These are phyloP conservation scores for Gobionotothen gibberifrons DNA, from an alignment of 2,797 vertebrate genomes.

Conservation along the genomic window DNA sequence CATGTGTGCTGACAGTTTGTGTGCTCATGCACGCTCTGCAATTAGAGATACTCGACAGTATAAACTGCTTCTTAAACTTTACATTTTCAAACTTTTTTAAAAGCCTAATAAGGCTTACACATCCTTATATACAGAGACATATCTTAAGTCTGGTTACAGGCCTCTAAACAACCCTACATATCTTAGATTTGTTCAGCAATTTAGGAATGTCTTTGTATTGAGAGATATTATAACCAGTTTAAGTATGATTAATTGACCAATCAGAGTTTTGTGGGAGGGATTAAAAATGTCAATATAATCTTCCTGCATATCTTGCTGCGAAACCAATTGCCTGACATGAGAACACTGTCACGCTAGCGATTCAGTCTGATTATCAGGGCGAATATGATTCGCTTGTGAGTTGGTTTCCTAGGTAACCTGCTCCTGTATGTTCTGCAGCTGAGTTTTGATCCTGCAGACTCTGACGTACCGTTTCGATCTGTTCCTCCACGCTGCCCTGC, in stretches of 20 bases:
- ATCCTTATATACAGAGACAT: neutral
- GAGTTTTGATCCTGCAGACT: conserved; percentile 55
- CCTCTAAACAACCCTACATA: neutral
- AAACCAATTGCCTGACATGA: too few relatives aligned
- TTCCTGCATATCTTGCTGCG: too few relatives aligned
- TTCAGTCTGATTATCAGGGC: neutral
- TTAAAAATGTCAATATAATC: neutral
- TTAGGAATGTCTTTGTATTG: neutral
- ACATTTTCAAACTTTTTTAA: too few relatives aligned
- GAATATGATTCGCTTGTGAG: neutral
- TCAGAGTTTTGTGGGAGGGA: neutral
- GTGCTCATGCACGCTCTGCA: conserved; percentile 12
- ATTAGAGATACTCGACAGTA: neutral
- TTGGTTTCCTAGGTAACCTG: conserved; percentile 44
- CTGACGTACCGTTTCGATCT: conserved; percentile 53
- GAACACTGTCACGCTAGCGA: neutral
- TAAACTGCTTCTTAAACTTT: conserved; percentile 3
- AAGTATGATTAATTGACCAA: neutral
- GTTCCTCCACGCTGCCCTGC: conserved; percentile 63
- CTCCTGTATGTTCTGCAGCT: conserved; percentile 50
- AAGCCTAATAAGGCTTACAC: neutral
- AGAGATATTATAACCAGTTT: neutral
- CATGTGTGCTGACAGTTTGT: conserved; percentile 32
- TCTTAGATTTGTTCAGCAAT: neutral
- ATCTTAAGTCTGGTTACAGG: neutral